phyloP scores from a whole-genome alignment of 53 echinoderm and acorn worm species.

The Henricia sp. region DNA sequence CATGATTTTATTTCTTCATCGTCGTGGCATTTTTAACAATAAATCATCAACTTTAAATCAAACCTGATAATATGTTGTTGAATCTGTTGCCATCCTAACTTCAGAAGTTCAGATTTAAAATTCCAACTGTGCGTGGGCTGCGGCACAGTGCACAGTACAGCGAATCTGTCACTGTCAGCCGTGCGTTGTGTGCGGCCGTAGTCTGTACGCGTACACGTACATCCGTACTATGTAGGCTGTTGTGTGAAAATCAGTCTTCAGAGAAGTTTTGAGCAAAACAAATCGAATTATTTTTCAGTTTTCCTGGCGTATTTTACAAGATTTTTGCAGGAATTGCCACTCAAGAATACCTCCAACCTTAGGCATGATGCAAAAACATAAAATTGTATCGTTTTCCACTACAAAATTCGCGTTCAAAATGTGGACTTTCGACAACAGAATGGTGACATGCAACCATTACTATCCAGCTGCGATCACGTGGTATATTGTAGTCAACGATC shows the following conservation, averaged over 20 bases:
- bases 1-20: too few species aligned
- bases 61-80: constrained; percentile 44
- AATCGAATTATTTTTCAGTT: neutral
- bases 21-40: too few species aligned
- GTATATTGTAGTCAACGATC: constrained; percentile 10
- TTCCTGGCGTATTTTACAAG: neutral
- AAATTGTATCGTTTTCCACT: neutral
- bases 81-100: constrained; percentile 45
- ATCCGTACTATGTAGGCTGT: neutral
- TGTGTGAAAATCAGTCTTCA: neutral
- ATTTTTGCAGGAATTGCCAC: neutral
- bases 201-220: neutral
- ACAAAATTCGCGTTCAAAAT: constrained; percentile 26
- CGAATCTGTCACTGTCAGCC: neutral
- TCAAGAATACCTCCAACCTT: neutral
- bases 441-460: neutral
- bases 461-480: constrained; percentile 21
- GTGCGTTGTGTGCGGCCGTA: too few species aligned
- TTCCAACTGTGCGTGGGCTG: constrained; percentile 24
- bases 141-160: neutral
- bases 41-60: neutral
- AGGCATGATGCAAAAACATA: constrained; percentile 18
- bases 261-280: neutral
- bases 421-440: neutral
- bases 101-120: constrained; percentile 12